Evolutionary conservation across 2,113 vertebrate genomes (phyloP).

Genomic region (Zosterops pallidus): DNA sequence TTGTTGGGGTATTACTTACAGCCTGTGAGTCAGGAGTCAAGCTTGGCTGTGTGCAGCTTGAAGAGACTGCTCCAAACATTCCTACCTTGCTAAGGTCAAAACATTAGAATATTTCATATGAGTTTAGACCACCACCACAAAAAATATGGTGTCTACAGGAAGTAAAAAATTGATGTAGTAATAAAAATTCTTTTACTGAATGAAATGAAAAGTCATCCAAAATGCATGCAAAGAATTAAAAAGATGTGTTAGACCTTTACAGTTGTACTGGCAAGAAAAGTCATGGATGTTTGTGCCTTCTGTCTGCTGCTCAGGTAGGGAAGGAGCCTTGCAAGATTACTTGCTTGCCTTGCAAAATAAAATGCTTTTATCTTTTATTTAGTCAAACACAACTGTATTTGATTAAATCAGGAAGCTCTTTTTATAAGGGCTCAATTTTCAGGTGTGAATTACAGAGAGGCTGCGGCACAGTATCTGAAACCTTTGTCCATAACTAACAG

Average conservation of each 20-base stretch:
- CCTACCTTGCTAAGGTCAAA: not conserved
- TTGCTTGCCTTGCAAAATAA: not conserved
- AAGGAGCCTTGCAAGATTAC: not conserved
- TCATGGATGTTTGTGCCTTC: not conserved
- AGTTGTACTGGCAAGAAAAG: not conserved
- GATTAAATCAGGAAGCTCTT: not conserved
- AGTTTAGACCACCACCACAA: not conserved
- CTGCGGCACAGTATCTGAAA: not conserved
- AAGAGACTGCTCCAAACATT: not conserved
- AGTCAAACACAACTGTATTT: not conserved
- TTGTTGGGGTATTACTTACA: not conserved
- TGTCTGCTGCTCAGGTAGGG: not conserved
- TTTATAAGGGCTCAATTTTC: not conserved
- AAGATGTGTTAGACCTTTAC: not conserved
- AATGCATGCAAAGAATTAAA: not conserved
- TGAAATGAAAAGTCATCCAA: not conserved
- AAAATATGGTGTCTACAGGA: rapidly evolving
- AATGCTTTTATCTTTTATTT: too few relatives aligned
- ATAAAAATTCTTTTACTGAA: not conserved
- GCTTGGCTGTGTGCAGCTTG: not conserved
- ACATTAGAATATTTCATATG: not conserved
- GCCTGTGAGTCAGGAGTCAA: not conserved
- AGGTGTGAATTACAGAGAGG: not conserved
- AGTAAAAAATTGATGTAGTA: not conserved
- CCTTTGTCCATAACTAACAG: not conserved